phyloP scores from a whole-genome alignment of 2,797 vertebrate species.

The Sebastes ruberrimus region DNA sequence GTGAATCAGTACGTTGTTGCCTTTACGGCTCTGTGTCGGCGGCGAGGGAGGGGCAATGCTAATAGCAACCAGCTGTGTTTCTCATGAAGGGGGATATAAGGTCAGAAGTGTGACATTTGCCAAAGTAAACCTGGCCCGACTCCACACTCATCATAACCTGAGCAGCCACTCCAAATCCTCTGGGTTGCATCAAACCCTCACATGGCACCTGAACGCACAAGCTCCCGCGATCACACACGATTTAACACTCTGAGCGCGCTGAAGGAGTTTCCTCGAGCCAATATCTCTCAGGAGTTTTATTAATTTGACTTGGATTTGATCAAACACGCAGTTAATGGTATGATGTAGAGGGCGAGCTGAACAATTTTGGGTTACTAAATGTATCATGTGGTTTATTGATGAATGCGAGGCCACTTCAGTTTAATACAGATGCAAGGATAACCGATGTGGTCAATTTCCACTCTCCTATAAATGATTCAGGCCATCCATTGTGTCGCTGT shows the following conservation, averaged over 20 bases:
- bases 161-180: constrained; percentile 45
- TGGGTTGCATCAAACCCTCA: constrained; percentile 47
- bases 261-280: neutral
- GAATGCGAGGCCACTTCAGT: constrained; percentile 11
- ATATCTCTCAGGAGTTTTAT: constrained; percentile 8
- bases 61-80: constrained; percentile 75
- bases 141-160: constrained; percentile 67
- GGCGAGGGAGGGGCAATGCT: constrained; percentile 45
- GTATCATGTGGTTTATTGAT: constrained; percentile 36
- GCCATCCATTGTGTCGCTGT: constrained; percentile 67
- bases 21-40: constrained; percentile 30
- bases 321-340: constrained; percentile 7
- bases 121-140: constrained; percentile 76
- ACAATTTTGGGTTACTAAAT: constrained; percentile 30
- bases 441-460: constrained; percentile 40
- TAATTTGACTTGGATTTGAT: constrained; percentile 29
- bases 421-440: constrained; percentile 16
- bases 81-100: constrained; percentile 63
- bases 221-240: neutral
- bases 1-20: constrained; percentile 43
- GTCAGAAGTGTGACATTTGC: constrained; percentile 69
- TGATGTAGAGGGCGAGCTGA: neutral
- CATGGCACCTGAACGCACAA: constrained; percentile 38
- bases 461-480: constrained; percentile 64
- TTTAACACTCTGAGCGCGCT: neutral